A percentile compares a stretch with the other conserved stretches of the same genome.
Evolutionary conservation across 2,797 vertebrate genomes (phyloP).

Genomic region (Pyrocephalus nanus): DNA sequence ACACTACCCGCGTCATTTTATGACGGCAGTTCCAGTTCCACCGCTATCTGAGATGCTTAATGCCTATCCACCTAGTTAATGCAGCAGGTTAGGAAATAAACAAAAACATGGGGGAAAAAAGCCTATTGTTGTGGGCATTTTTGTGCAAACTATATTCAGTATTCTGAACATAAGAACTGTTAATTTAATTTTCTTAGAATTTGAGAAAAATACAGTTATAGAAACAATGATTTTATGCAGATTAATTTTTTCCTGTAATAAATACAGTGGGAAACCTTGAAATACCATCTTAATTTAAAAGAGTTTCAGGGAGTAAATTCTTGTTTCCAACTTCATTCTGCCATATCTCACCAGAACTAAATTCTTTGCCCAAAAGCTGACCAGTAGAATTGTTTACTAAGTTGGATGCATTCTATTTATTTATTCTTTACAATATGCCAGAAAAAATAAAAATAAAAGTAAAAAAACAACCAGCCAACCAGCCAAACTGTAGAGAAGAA

Average conservation of each 20-base stretch:
- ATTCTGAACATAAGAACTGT: background rate
- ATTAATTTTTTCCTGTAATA: background rate
- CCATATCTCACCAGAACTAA: background rate
- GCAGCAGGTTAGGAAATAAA: background rate
- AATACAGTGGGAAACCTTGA: background rate
- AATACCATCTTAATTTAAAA: background rate
- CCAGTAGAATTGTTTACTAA: background rate
- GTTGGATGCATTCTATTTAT: background rate
- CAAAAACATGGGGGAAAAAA: background rate
- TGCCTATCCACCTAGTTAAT: background rate
- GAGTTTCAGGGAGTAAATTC: background rate
- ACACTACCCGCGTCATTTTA: background rate
- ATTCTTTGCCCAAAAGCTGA: background rate
- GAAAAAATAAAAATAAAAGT: background rate
- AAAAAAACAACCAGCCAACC: too few relatives aligned
- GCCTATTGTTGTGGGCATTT: fast-evolving
- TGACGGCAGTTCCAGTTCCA: background rate
- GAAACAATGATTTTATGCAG: background rate
- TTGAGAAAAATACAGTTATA: background rate
- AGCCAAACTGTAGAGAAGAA: background rate
- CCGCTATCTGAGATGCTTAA: background rate
- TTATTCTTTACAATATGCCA: background rate
- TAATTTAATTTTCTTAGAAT: background rate
- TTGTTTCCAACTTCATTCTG: background rate
- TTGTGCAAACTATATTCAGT: background rate